These are phyloP conservation scores for Macroglossus sobrinus DNA, from an alignment of 2,113 vertebrate species.

Conservation along the genomic window DNA sequence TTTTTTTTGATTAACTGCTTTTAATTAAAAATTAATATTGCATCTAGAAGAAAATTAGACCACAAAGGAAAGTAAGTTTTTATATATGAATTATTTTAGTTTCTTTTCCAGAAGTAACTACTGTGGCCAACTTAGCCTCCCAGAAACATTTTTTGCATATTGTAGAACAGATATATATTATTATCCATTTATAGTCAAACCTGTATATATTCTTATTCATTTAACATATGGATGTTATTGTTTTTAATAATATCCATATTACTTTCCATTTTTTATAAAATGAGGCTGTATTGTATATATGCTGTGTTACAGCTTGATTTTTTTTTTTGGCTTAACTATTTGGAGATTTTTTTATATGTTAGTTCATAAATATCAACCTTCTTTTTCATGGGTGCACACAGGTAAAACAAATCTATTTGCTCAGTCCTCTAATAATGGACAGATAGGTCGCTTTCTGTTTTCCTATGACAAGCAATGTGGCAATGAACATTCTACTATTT, in stretches of 20 bases:
- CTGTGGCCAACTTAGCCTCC: not conserved
- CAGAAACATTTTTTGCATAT: not conserved
- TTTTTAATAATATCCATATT: not conserved
- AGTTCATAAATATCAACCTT: not conserved
- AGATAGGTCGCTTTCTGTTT: not conserved
- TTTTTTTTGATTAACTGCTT: conserved; percentile 32
- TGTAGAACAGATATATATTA: not conserved
- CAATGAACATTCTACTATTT: not conserved
- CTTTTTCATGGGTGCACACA: not conserved
- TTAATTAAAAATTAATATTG: conserved; percentile 47
- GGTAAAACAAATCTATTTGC: not conserved
- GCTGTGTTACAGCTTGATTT: not conserved
- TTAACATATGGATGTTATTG: not conserved
- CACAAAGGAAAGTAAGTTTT: not conserved
- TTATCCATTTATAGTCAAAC: not conserved
- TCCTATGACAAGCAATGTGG: not conserved
- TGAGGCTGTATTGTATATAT: not conserved
- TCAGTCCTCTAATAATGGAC: not conserved
- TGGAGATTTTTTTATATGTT: not conserved
- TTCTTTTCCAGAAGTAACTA: not conserved
- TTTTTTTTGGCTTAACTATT: not conserved
- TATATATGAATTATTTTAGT: not conserved
- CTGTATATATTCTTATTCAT: not conserved
- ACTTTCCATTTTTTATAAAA: not conserved
- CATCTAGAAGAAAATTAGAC: not conserved